Evolutionary conservation across 2,113 vertebrate genomes (phyloP).

Genomic region (Ophiodon elongatus): DNA sequence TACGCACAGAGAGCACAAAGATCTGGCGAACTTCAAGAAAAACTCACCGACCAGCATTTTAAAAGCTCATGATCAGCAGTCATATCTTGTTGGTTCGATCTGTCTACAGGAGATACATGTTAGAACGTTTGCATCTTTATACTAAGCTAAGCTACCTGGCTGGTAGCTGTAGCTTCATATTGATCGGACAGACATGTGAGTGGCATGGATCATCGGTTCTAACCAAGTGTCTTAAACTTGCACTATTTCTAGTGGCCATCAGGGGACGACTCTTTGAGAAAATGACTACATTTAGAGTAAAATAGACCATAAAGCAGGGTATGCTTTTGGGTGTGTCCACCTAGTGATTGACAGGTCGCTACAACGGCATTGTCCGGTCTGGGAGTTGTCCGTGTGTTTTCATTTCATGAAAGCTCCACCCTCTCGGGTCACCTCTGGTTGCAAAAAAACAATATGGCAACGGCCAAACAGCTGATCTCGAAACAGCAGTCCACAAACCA

Average conservation of each 20-base stretch:
- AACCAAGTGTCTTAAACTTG: too few relatives aligned
- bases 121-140: neutral
- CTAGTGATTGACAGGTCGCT: too few relatives aligned
- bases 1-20: neutral
- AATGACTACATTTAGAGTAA: neutral
- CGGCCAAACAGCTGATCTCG: too few relatives aligned
- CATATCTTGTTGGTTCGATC: neutral
- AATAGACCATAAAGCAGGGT: too few relatives aligned
- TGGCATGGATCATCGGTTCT: neutral
- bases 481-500: too few relatives aligned
- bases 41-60: neutral
- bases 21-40: neutral
- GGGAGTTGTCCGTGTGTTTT: too few relatives aligned
- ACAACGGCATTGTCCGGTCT: too few relatives aligned
- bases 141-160: neutral
- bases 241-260: too few relatives aligned
- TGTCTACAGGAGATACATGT: neutral
- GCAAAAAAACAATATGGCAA: too few relatives aligned
- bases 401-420: too few relatives aligned
- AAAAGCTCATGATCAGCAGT: neutral
- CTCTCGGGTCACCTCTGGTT: too few relatives aligned
- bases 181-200: neutral
- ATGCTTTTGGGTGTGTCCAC: too few relatives aligned
- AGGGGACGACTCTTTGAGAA: neutral
- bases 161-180: neutral